Evolutionary conservation across 2,797 vertebrate genomes (phyloP), one percentile per base, ranked within the genome.

Genomic region (Muscicapa striata): DNA sequence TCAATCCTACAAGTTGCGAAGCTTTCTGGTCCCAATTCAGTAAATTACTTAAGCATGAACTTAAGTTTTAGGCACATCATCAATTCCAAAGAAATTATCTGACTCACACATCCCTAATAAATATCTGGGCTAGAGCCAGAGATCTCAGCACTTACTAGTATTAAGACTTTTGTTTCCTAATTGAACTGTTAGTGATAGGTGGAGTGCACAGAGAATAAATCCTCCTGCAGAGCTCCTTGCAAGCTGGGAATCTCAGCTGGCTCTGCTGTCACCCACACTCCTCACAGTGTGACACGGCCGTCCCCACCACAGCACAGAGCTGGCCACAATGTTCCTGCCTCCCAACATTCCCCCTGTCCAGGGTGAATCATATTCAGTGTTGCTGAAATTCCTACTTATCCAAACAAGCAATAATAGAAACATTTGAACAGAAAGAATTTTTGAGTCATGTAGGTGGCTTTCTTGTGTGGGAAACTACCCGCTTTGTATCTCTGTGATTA

Each of bases 391-490:
- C 78, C 84, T 89, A 41, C 80, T 77, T 94, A 87, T 94, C 90
- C 83, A 96, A 96, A 96, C 88, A 94, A 85, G 86, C 63, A 90
- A 68, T 81, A 93, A 94, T 91, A 84, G 87, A 89, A 93, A 38
- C 94, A 87, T 89, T 87, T 80, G 88, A 94, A 83, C 55, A 90
- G 89, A 92, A 92, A 90, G 81, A 76, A 70, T 34, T 41, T 86
- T 96, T 97, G 93, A 89, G 72, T 96, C 94, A 97, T 94, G 80
- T 79, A 94, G 84, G 83, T 80, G 20, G 93, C 89, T 95, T 97
- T 94, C 93, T 93, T 93, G 36, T 96, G 97, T 96, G 95, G 96
- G 90, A 97, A 97, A 96, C 69, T 94, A 92, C 72, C 83, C 38
- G 0, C 57, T 95, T 93, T 77, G 81, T 96, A 94, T 96, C 96